Percentiles rank a stretch among this genome's conserved stretches.
Conservation (phyloP, 2,797 vertebrate species). For the Aphelocoma californica region DNA sequence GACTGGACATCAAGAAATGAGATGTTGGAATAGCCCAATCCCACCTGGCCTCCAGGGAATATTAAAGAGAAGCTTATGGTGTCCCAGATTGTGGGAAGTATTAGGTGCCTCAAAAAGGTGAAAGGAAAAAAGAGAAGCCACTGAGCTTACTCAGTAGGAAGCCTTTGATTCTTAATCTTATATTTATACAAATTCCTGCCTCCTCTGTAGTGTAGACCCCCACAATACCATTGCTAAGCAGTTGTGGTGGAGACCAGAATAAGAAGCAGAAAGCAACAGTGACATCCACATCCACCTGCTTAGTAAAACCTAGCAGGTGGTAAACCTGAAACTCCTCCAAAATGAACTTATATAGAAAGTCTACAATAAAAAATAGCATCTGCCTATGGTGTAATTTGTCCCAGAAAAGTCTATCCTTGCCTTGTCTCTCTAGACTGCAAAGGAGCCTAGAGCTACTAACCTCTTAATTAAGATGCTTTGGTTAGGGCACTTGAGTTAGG, state of each 20-base stretch:
- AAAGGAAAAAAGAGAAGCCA: background rate
- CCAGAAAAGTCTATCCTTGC: background rate
- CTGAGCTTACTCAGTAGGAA: background rate
- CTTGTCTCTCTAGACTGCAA: background rate
- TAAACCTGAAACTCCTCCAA: background rate
- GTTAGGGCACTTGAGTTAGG: background rate
- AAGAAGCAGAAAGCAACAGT: background rate
- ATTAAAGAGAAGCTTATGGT: background rate
- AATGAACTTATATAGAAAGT: background rate
- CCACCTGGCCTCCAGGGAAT: background rate
- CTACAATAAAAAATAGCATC: background rate
- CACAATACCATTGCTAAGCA: background rate
- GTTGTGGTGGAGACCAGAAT: background rate
- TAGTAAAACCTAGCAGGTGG: background rate
- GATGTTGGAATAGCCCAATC: background rate
- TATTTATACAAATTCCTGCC: background rate
- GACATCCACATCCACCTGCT: background rate
- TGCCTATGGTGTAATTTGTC: background rate
- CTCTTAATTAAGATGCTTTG: background rate
- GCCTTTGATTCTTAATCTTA: background rate
- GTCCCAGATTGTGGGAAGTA: background rate
- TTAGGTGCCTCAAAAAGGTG: background rate
- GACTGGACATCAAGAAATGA: background rate
- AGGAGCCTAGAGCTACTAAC: background rate
- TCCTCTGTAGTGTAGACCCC: rapidly evolving